phyloP scores from a whole-genome alignment of 2,888 invertebrate species.

The Gisinianus flammeolus region DNA sequence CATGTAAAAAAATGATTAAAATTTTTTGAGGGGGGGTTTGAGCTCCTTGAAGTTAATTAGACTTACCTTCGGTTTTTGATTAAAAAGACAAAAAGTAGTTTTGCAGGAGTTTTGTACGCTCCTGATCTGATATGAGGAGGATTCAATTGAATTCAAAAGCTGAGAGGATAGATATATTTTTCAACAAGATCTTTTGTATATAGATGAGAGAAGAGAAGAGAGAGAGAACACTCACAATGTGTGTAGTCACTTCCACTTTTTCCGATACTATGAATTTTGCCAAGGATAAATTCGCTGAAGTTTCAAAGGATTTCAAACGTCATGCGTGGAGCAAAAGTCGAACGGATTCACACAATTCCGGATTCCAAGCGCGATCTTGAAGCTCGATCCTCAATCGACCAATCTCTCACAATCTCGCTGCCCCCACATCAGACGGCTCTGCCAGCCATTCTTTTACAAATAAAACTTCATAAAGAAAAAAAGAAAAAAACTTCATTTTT shows the following conservation, averaged over 20 bases:
- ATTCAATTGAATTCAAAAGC: not conserved
- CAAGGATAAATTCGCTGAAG: not conserved
- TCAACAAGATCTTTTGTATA: no score
- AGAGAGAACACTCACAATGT: not conserved
- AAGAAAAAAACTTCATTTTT: no score
- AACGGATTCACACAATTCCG: not conserved
- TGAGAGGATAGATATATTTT: no score
- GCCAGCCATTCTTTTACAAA: no score
- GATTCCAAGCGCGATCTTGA: not conserved
- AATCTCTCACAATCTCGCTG: not conserved
- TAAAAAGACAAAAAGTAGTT: no score
- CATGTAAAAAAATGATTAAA: not conserved
- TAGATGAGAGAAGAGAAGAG: not conserved
- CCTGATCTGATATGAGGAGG: not conserved
- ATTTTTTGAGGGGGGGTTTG: not conserved
- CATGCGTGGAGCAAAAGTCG: not conserved
- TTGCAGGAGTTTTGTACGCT: not conserved
- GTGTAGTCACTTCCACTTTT: not conserved
- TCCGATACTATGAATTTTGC: not conserved
- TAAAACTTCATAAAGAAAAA: no score
- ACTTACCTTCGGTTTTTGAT: conserved; percentile 8
- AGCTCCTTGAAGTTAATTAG: not conserved
- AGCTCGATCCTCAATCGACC: not conserved
- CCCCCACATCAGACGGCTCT: not conserved
- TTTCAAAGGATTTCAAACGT: not conserved